phyloP scores from a whole-genome alignment of 2,888 invertebrate species.

The Clusia tigrina region DNA sequence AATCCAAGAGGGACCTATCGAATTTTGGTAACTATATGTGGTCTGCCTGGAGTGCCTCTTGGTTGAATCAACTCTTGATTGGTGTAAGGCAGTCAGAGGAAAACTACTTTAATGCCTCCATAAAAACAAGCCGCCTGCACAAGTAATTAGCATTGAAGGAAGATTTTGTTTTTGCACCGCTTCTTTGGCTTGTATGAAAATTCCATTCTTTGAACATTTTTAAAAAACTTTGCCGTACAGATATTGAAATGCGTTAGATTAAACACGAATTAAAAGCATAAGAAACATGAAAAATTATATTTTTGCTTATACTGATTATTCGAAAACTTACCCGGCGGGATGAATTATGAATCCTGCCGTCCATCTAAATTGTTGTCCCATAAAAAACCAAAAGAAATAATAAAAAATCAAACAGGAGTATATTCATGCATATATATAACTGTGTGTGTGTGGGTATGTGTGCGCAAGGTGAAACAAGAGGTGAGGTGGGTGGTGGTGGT shows the following conservation, averaged over 20 bases:
- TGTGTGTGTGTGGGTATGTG: not conserved
- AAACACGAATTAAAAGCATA: not conserved
- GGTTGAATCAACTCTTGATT: no score
- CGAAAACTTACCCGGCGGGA: slow-evolving; percentile 65
- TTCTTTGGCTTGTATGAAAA: no score
- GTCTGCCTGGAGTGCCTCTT: no score
- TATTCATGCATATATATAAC: slow-evolving; percentile 57
- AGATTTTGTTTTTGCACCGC: no score
- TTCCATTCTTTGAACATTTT: not conserved
- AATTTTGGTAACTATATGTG: no score
- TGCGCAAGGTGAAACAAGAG: not conserved
- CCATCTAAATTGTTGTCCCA: slow-evolving; percentile 66
- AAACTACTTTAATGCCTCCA: no score
- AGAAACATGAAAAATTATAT: not conserved
- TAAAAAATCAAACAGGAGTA: slow-evolving; percentile 63
- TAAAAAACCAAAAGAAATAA: slow-evolving; percentile 65
- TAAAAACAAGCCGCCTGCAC: no score
- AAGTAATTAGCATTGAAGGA: no score
- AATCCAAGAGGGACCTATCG: no score
- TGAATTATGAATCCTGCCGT: slow-evolving; percentile 66
- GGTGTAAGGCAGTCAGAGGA: no score
- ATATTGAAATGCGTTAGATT: not conserved
- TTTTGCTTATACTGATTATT: slow-evolving; percentile 17
- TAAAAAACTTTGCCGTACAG: slow-evolving; percentile 39
- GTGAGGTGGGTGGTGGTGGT: no score